These are phyloP conservation scores for Otocyon megalotis DNA, from an alignment of 2,113 vertebrate genomes.

Conservation along the genomic window DNA sequence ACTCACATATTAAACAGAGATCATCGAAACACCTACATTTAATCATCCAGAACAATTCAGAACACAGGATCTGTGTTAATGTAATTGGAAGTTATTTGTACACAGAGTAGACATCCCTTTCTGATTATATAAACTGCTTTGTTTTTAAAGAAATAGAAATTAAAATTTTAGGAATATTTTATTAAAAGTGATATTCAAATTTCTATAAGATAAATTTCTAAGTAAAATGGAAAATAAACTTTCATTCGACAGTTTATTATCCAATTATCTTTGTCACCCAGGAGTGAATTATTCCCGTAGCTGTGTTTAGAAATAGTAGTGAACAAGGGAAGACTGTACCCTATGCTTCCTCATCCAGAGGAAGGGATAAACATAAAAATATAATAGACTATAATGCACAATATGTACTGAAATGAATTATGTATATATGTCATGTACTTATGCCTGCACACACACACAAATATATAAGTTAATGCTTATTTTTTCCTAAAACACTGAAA, in stretches of 20 bases:
- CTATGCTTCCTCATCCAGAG: not conserved
- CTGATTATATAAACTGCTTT: constrained; percentile 1
- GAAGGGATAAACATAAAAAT: not conserved
- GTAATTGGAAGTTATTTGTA: not conserved
- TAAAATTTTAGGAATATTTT: not conserved
- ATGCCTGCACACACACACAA: not conserved
- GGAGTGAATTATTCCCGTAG: not conserved
- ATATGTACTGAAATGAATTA: not conserved
- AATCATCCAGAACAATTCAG: not conserved
- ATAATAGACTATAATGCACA: not conserved
- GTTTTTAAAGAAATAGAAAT: not conserved
- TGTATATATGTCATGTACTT: not conserved
- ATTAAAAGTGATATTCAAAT: not conserved
- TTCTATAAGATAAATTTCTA: not conserved
- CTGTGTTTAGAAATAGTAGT: not conserved
- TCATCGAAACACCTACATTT: not conserved
- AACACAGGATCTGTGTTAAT: not conserved
- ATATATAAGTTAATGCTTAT: not conserved
- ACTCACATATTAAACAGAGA: not conserved
- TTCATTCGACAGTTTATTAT: not conserved
- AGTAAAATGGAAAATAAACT: not conserved
- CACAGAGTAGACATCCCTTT: not conserved
- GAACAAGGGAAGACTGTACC: fast-evolving
- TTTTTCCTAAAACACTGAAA: not conserved
- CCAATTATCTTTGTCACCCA: not conserved